Evolutionary conservation across 2,888 invertebrate species (phyloP).

Genomic region (Epinotia bilunana): DNA sequence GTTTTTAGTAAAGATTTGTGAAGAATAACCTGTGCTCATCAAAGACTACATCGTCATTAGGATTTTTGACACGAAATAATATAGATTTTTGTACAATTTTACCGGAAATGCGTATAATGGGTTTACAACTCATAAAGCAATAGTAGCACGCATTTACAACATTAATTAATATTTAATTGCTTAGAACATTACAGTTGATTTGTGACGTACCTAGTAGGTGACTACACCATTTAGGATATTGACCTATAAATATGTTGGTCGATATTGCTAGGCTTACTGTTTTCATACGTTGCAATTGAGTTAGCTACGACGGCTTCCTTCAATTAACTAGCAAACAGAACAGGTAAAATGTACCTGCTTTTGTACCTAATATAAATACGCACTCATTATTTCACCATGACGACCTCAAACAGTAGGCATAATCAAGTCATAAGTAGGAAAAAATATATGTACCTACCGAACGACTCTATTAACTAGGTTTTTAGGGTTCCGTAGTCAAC

Average conservation of each 20-base stretch:
- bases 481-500: too few species aligned
- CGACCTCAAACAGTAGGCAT: not conserved
- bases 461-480: too few species aligned
- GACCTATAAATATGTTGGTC: slow-evolving; percentile 13
- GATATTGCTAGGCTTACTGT: slow-evolving; percentile 7
- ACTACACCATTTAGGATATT: slow-evolving; percentile 1
- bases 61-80: slow-evolving; percentile 34
- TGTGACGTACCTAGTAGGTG: not conserved
- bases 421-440: not conserved
- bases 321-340: slow-evolving; percentile 12
- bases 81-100: slow-evolving; percentile 32
- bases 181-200: slow-evolving; percentile 19
- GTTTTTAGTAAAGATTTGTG: too few species aligned
- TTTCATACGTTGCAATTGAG: slow-evolving; percentile 2
- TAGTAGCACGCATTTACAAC: slow-evolving; percentile 45
- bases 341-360: not conserved
- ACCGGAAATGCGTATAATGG: slow-evolving; percentile 53
- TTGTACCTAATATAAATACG: not conserved
- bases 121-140: slow-evolving; percentile 24
- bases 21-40: too few species aligned
- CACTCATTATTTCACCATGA: not conserved
- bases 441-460: too few species aligned
- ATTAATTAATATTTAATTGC: slow-evolving; percentile 50
- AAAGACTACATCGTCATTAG: too few species aligned
- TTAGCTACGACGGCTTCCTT: slow-evolving; percentile 3